These are phyloP conservation scores for Hedya salicella DNA, from an alignment of 2,888 invertebrate genomes.

Conservation along the genomic window DNA sequence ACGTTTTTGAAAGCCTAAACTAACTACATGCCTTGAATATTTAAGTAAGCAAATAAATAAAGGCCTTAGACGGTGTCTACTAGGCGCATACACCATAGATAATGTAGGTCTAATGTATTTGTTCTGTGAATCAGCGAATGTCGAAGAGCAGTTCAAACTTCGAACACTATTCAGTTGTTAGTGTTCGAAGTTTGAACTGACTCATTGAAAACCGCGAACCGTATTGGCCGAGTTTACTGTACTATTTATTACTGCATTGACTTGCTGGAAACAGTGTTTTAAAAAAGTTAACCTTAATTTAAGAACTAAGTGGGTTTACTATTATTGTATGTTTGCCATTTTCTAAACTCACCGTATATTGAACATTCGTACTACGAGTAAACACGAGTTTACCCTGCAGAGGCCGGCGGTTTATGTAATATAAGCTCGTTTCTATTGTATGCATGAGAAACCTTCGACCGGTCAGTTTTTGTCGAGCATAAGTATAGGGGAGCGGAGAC, in stretches of 20 bases:
- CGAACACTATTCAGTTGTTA: constrained; percentile 15
- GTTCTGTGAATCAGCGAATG: constrained; percentile 35
- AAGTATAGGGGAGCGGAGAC: constrained; percentile 74
- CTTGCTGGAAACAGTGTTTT: constrained; percentile 4
- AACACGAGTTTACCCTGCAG: no score
- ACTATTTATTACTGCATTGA: constrained; percentile 22
- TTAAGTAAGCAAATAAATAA: constrained; percentile 26
- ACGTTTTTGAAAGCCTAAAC: background rate
- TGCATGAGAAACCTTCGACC: constrained; percentile 16
- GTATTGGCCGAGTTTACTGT: constrained; percentile 48
- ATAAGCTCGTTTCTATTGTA: no score
- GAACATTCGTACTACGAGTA: no score
- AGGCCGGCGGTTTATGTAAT: no score
- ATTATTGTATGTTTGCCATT: background rate
- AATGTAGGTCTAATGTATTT: constrained; percentile 32
- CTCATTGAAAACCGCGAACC: constrained; percentile 60
- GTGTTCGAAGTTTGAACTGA: no score
- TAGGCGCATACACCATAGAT: constrained; percentile 16
- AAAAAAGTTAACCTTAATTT: constrained; percentile 16
- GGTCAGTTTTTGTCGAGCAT: constrained; percentile 45
- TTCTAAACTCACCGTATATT: background rate
- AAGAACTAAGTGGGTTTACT: background rate
- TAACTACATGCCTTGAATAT: constrained; percentile 26
- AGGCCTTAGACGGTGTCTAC: background rate
- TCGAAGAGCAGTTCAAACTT: background rate